Evolutionary conservation across 2,797 vertebrate genomes (phyloP).

Genomic region (Muscicapa striata): DNA sequence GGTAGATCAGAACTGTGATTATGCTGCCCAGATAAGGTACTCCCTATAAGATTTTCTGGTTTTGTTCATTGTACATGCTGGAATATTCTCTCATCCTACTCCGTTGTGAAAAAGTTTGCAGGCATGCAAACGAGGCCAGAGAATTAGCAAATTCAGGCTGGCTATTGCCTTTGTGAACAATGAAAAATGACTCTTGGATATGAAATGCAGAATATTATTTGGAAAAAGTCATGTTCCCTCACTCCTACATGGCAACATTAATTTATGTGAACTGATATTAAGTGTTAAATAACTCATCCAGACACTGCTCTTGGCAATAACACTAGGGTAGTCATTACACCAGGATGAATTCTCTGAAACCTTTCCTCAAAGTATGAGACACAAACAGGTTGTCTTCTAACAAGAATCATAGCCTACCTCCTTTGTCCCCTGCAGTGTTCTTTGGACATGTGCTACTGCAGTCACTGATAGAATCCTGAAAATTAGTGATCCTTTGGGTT

Average conservation of each 20-base stretch:
- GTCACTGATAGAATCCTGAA: neutral
- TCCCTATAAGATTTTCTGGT: neutral
- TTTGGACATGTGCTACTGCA: neutral
- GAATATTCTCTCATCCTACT: neutral
- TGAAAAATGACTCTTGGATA: conserved; percentile 33
- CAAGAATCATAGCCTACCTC: neutral
- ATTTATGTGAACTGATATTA: conserved; percentile 53
- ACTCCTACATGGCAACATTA: neutral
- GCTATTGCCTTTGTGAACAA: neutral
- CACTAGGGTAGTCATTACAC: neutral
- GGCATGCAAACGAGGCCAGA: neutral
- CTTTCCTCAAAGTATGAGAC: neutral
- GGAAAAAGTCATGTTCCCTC: conserved; percentile 42
- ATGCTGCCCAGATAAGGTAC: neutral
- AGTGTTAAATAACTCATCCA: conserved; percentile 58
- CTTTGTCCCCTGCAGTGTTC: neutral
- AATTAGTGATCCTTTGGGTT: neutral
- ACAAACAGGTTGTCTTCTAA: conserved; percentile 33
- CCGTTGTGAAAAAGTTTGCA: neutral
- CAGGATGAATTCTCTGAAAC: conserved; percentile 34
- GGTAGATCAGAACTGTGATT: conserved; percentile 19
- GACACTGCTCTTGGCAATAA: conserved; percentile 48
- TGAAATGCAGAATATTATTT: conserved; percentile 52
- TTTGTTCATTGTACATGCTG: neutral
- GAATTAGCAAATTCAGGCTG: neutral